phyloP scores from a whole-genome alignment of 2,113 vertebrate species.

The Hippoglossus stenolepis region DNA sequence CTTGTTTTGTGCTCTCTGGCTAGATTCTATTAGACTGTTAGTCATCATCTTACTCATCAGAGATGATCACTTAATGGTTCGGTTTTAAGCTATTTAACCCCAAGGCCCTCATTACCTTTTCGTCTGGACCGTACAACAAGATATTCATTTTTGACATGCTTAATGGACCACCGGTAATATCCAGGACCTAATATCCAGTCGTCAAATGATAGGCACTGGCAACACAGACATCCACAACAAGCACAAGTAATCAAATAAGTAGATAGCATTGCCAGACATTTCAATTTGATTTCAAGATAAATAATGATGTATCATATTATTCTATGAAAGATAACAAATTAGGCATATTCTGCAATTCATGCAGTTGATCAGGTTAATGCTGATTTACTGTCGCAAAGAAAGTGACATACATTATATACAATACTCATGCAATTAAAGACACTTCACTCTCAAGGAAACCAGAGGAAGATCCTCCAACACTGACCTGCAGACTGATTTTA shows the following conservation, averaged over 20 bases:
- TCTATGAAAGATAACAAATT: slow-evolving; percentile 33
- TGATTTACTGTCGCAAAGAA: slow-evolving; percentile 6
- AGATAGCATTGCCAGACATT: slow-evolving; percentile 61
- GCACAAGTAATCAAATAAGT: slow-evolving; percentile 62
- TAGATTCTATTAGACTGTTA: slow-evolving; percentile 63
- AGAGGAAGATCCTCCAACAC: neutral
- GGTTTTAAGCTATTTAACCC: slow-evolving; percentile 67
- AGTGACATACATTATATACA: slow-evolving; percentile 12
- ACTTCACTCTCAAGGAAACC: neutral
- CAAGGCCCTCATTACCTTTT: slow-evolving; percentile 64
- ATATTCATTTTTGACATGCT: slow-evolving; percentile 50
- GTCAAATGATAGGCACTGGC: slow-evolving; percentile 53
- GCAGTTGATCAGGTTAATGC: slow-evolving; percentile 13
- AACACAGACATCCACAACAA: slow-evolving; percentile 51
- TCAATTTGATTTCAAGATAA: slow-evolving; percentile 64
- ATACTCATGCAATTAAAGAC: no score
- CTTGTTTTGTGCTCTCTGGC: slow-evolving; percentile 47
- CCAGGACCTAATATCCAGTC: slow-evolving; percentile 58
- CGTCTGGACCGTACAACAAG: slow-evolving; percentile 57
- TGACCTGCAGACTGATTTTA: slow-evolving; percentile 11
- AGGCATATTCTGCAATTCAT: slow-evolving; percentile 2
- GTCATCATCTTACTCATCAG: slow-evolving; percentile 63
- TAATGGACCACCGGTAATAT: slow-evolving; percentile 75
- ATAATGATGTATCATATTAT: slow-evolving; percentile 33
- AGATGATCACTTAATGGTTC: slow-evolving; percentile 57